Base-by-base conservation (phyloP, 1,140 invertebrate species). In the Tenebrio molitor region DNA sequence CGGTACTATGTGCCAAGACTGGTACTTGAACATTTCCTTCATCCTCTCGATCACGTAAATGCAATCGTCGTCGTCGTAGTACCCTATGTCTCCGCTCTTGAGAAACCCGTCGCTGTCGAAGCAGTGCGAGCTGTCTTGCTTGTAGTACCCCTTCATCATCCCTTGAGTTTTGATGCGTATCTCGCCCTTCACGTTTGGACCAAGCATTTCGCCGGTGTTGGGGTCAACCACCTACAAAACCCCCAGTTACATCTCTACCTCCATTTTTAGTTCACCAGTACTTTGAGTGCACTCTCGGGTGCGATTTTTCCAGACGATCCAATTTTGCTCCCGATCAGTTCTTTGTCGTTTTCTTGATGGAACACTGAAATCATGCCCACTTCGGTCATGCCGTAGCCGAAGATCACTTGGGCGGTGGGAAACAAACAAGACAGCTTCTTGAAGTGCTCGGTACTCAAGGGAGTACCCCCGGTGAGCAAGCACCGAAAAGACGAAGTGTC, bases 1-100 rank as follows among this genome's bases (percentile, higher is more conserved):
- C 21, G 84, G 85, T 3, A 83, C 82, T 39, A 86, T 86, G 77
- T 87, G 86, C 25, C 83, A 79, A 25, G 83, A 85, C 76, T 85
- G 86, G 46, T 89, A 92, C 83, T 93, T 93, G 62, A 93, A 91
- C 12, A 93, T 84, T 77, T 92, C 91, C 73, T 92, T 93, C 21
- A 91, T 80, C 46, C 92, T 82, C 65, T 91, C 91, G 7, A 90
- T 85, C 36, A 93, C 85, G 69, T 84, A 90, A 34, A 92, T 86
- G 50, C 85, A 88, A 0, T 85, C 87, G 12, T 90, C 85, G 50
- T 88, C 84, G 72, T 92, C 89, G 66, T 89, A 86, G 72, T 89
- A 91, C 0, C 86, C 89, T 25, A 92, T 85, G 78, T 93, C 91
- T 16, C 91, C 91, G 58, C 91, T 91, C 75, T 87, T 86, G n/a